Conservation (phyloP, 2,888 invertebrate species). For the Amphiduros pacificus region DNA sequence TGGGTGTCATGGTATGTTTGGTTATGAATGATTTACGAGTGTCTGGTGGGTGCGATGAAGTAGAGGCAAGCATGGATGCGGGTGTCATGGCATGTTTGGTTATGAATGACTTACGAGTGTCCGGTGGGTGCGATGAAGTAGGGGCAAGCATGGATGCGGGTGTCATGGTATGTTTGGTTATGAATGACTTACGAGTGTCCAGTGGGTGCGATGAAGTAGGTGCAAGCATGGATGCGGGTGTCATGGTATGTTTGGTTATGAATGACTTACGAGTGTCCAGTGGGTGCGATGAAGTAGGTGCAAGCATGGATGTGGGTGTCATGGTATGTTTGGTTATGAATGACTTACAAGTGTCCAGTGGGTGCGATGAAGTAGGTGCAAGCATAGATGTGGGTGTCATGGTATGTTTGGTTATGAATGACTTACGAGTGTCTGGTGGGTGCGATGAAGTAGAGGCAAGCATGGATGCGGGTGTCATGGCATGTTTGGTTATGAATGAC, state of each 20-base stretch:
- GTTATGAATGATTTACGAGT: neutral
- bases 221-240: no score
- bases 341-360: neutral
- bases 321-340: no score
- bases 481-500: no score
- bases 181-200: neutral
- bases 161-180: neutral
- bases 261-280: neutral
- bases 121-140: neutral
- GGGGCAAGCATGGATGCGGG: no score
- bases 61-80: no score
- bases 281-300: neutral
- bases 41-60: neutral
- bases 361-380: neutral
- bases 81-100: neutral
- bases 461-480: no score
- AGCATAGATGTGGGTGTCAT: neutral
- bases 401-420: neutral
- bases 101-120: neutral
- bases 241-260: neutral
- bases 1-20: neutral
- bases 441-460: neutral
- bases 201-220: neutral
- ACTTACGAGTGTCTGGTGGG: neutral
- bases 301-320: neutral